Evolutionary conservation across 1,140 invertebrate species (phyloP), one percentile per base, ranked within the genome.

Genomic region (Rhyacophila brunnea): DNA sequence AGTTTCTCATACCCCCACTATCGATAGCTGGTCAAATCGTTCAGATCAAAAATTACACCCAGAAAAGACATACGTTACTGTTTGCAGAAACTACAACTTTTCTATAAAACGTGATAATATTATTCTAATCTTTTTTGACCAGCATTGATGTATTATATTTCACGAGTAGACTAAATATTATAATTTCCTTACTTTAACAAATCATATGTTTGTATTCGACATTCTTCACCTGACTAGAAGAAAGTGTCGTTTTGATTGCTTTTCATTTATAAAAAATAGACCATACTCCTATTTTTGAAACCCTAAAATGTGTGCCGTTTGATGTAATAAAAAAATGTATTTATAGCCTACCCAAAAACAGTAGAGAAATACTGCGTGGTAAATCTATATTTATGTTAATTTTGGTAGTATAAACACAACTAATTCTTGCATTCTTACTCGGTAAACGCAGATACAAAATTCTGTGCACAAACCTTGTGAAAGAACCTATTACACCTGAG

Each of bases 401-500:
- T 45, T 4, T 45, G 35, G 17, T 36, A 35, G 18, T 44, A 38
- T 44, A 20, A 28, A 13, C 32, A 23, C 43, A 48, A 48, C 46
- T 57, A 48, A 57, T 57, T 48, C n/a, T 9, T 18, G n/a, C n/a
- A 20, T 49, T 14, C 15, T 54, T 61, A 11, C 54, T 57, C 28
- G 58, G 62, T 48, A 58, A 78, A 82, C 78, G 80, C 87, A 93
- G 91, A 89, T 93, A 93, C 87, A 91, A 91, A 89, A 91, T 93
- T 88, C 89, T 93, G 87, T 90, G 89, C 82, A 86, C 89, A 74
- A 81, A 84, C 80, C 80, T 82, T 76, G 75, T 89, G 73, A 88
- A 85, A 83, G 87, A 90, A 70, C 78, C 80, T 65, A 87, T 85
- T 71, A 82, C 87, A 67, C 82, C 89, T 64, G 84, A 93, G 81